These are phyloP conservation scores for Enteromius argenteus DNA, from an alignment of 2,797 vertebrate genomes.

Conservation along the genomic window DNA sequence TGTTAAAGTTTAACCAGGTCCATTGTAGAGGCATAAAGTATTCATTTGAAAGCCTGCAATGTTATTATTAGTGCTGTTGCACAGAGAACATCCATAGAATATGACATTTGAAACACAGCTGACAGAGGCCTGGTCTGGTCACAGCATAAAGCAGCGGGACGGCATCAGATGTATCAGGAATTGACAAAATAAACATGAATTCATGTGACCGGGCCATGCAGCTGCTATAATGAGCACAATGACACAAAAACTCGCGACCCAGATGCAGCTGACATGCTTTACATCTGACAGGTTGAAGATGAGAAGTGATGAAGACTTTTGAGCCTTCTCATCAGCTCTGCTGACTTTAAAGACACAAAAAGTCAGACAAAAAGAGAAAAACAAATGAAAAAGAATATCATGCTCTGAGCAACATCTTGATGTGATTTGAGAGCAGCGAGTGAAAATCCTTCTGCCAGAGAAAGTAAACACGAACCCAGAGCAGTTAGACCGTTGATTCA, in stretches of 20 bases:
- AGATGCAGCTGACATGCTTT: not conserved
- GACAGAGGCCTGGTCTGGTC: not conserved
- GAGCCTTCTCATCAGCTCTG: not conserved
- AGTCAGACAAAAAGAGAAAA: not conserved
- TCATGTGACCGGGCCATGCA: not conserved
- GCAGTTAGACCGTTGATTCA: not conserved
- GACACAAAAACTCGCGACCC: not conserved
- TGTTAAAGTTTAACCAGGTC: constrained; percentile 9
- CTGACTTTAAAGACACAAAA: not conserved
- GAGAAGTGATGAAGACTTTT: not conserved
- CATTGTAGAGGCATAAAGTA: not conserved
- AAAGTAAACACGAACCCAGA: not conserved
- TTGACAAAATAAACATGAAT: not conserved
- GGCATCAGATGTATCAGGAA: not conserved
- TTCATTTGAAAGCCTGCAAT: constrained; percentile 6
- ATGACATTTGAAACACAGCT: constrained; percentile 11
- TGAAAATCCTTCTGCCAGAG: not conserved
- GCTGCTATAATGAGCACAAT: not conserved
- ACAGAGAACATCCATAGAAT: not conserved
- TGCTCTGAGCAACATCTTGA: not conserved
- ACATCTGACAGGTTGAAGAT: not conserved
- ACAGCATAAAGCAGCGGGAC: not conserved
- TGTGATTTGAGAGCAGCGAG: not conserved
- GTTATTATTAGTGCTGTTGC: constrained; percentile 11
- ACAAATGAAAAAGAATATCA: not conserved